A percentile compares a stretch with the other conserved stretches of the same genome.
These are phyloP conservation scores for Oligia latruncula DNA, from an alignment of 2,888 invertebrate species.

Conservation along the genomic window DNA sequence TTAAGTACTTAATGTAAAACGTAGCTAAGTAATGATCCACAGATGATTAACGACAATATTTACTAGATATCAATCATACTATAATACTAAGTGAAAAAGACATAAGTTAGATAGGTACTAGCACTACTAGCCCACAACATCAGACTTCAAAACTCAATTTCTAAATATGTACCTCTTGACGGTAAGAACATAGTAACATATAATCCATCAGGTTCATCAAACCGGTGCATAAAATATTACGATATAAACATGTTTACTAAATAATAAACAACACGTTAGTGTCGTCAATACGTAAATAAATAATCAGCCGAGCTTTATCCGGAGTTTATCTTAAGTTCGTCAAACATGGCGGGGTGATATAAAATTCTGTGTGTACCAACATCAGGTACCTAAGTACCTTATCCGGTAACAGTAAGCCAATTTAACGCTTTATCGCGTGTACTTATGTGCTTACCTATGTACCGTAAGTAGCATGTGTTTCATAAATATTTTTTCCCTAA, in stretches of 20 bases:
- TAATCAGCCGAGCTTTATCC: conserved; percentile 34
- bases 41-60: conserved; percentile 11
- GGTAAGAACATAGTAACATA: background rate
- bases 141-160: background rate
- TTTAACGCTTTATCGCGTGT: conserved; percentile 24
- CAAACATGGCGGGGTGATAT: conserved; percentile 44
- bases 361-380: conserved; percentile 54
- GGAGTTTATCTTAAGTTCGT: conserved; percentile 8
- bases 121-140: too few relatives aligned
- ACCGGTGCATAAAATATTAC: conserved; percentile 17
- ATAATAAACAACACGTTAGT: conserved; percentile 34
- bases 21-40: background rate
- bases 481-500: conserved; percentile 25
- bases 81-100: background rate
- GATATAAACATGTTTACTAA: conserved; percentile 37
- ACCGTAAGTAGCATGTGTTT: conserved; percentile 2
- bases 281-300: conserved; percentile 43
- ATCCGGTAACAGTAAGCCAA: conserved; percentile 45
- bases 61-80: background rate
- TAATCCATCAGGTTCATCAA: conserved; percentile 22
- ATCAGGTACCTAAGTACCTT: conserved; percentile 8
- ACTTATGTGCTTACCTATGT: background rate
- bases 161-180: conserved; percentile 5
- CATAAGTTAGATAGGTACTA: background rate
- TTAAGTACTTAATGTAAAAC: conserved; percentile 15